A percentile compares a stretch with the other conserved stretches of the same genome.
Evolutionary conservation across 2,797 vertebrate species (phyloP).

Genomic region (Sylvilagus floridanus): DNA sequence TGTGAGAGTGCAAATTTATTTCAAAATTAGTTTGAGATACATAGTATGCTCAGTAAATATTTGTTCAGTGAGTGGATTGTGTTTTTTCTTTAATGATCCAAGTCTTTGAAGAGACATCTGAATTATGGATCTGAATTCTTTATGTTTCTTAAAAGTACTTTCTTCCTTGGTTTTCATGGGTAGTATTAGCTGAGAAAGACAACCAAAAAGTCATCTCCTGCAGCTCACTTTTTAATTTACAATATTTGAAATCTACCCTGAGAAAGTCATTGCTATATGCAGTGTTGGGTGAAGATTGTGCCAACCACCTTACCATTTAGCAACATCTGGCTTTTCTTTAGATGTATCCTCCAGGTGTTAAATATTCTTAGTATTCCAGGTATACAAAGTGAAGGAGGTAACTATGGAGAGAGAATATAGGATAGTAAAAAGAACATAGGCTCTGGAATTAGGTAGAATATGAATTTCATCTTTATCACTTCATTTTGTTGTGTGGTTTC

Average conservation of each 20-base stretch:
- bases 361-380: background rate
- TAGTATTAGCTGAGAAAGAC: background rate
- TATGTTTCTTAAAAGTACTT: background rate
- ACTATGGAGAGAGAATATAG: background rate
- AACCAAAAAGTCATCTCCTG: background rate
- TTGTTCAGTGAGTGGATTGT: constrained; percentile 63
- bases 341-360: constrained; percentile 48
- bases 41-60: constrained; percentile 65
- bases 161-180: constrained; percentile 28
- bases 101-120: constrained; percentile 33
- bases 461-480: background rate
- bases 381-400: constrained; percentile 2
- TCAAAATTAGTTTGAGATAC: constrained; percentile 62
- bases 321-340: constrained; percentile 24
- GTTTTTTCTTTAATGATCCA: constrained; percentile 54
- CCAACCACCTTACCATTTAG: background rate
- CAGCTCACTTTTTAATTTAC: background rate
- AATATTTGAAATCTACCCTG: background rate
- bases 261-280: background rate
- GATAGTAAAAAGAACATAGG: background rate
- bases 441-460: constrained; percentile 34
- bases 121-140: constrained; percentile 52
- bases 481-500: background rate
- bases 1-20: constrained; percentile 70
- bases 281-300: background rate